phyloP scores from a whole-genome alignment of 2,113 vertebrate genomes.

The Carettochelys insculpta region DNA sequence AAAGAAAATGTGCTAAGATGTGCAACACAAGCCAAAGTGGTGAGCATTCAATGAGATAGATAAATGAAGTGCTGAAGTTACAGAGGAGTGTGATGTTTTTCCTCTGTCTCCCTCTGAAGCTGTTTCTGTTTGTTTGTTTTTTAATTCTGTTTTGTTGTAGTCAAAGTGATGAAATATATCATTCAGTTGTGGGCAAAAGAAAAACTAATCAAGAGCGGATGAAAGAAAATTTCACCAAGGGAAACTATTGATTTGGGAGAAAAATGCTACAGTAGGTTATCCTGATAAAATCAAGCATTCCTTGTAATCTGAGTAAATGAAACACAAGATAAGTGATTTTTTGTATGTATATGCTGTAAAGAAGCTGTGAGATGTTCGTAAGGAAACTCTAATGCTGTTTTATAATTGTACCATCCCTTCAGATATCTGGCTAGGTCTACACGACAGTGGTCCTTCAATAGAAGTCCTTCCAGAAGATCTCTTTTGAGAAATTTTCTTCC shows the following conservation, averaged over 20 bases:
- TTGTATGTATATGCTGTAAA: background rate
- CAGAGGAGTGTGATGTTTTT: background rate
- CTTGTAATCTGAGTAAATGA: background rate
- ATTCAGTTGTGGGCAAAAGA: background rate
- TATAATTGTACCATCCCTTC: background rate
- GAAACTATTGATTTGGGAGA: background rate
- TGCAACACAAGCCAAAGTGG: background rate
- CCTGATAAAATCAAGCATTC: background rate
- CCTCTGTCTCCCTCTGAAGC: background rate
- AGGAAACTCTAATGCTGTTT: background rate
- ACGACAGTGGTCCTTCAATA: too few relatives aligned
- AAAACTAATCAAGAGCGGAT: background rate
- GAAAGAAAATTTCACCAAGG: background rate
- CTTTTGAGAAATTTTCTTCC: too few relatives aligned
- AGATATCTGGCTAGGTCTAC: too few relatives aligned
- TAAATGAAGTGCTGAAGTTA: background rate
- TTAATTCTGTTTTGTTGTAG: background rate
- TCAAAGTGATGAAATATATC: background rate
- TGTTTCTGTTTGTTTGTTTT: too few relatives aligned
- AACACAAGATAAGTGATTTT: background rate
- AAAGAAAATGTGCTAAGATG: too few relatives aligned
- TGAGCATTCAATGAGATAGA: background rate
- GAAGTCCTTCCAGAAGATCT: too few relatives aligned
- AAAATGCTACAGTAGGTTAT: background rate
- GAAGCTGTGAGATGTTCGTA: background rate